These are phyloP conservation scores for Listrodromus nycthemerus DNA, from an alignment of 2,888 invertebrate species.

Conservation along the genomic window DNA sequence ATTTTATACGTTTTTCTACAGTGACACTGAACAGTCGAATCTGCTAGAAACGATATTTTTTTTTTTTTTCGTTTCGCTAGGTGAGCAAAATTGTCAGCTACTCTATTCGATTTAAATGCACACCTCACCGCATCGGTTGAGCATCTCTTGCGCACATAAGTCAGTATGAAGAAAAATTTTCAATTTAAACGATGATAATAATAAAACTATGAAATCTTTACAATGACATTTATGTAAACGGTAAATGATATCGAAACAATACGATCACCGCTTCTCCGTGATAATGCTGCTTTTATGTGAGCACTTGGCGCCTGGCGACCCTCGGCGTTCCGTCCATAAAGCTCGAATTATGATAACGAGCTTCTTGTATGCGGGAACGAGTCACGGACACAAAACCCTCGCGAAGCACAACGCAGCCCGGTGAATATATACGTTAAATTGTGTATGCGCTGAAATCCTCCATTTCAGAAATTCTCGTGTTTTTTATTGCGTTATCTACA, in stretches of 20 bases:
- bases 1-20: too few species aligned
- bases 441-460: conserved; percentile 26
- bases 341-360: conserved; percentile 46
- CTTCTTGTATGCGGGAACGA: conserved; percentile 15
- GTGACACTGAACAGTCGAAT: too few species aligned
- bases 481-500: conserved; percentile 20
- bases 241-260: background rate
- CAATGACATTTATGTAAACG: background rate
- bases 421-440: conserved; percentile 15
- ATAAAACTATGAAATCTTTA: background rate
- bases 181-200: background rate
- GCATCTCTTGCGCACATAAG: background rate
- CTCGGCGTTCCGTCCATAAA: conserved; percentile 22
- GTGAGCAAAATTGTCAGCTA: too few species aligned
- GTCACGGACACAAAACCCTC: conserved; percentile 13
- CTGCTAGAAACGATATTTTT: too few species aligned
- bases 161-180: background rate
- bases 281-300: background rate
- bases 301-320: conserved; percentile 22
- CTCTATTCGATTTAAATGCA: background rate
- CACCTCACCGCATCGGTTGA: background rate
- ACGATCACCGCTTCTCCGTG: background rate
- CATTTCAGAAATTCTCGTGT: conserved; percentile 4
- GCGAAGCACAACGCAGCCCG: conserved; percentile 1
- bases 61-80: too few species aligned